Evolutionary conservation across 2,888 invertebrate species (phyloP).

Genomic region (Alentia gelatinosa): DNA sequence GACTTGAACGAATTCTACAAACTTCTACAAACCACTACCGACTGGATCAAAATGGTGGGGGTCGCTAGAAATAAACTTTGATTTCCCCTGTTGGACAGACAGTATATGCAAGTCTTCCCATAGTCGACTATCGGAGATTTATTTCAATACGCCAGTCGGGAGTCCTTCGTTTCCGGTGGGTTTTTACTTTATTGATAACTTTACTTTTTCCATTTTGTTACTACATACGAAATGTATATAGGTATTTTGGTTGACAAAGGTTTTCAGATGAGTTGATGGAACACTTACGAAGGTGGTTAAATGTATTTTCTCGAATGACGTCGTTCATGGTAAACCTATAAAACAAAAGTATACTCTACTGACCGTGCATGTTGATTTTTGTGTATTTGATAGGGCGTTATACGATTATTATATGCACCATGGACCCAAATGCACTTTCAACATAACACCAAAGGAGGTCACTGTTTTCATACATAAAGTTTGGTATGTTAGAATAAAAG

Average conservation of each 20-base stretch:
- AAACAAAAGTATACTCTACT: not conserved
- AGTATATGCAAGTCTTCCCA: conserved; percentile 53
- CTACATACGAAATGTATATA: conserved; percentile 47
- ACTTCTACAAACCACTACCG: not conserved
- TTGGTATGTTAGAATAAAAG: conserved; percentile 54
- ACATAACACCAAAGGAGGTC: conserved; percentile 49
- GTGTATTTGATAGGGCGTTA: conserved; percentile 52
- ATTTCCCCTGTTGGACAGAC: conserved; percentile 12
- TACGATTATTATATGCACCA: conserved; percentile 53
- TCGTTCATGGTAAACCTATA: conserved; percentile 52
- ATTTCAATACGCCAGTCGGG: conserved; percentile 31
- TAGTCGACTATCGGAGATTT: conserved; percentile 20
- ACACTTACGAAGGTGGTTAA: conserved; percentile 46
- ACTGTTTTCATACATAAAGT: conserved; percentile 54
- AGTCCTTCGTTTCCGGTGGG: conserved; percentile 27
- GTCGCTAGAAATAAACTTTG: conserved; percentile 1
- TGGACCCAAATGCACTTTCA: conserved; percentile 52
- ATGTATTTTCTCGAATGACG: conserved; percentile 44
- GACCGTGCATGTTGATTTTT: conserved; percentile 53
- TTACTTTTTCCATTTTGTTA: conserved; percentile 41
- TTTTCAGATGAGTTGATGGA: conserved; percentile 46
- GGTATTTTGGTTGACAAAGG: conserved; percentile 31
- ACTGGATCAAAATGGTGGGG: conserved; percentile 8
- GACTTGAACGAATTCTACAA: not conserved
- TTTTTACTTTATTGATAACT: conserved; percentile 30